These are phyloP conservation scores for Hirtodrosophila cameraria DNA, from an alignment of 2,888 invertebrate genomes.

Conservation along the genomic window DNA sequence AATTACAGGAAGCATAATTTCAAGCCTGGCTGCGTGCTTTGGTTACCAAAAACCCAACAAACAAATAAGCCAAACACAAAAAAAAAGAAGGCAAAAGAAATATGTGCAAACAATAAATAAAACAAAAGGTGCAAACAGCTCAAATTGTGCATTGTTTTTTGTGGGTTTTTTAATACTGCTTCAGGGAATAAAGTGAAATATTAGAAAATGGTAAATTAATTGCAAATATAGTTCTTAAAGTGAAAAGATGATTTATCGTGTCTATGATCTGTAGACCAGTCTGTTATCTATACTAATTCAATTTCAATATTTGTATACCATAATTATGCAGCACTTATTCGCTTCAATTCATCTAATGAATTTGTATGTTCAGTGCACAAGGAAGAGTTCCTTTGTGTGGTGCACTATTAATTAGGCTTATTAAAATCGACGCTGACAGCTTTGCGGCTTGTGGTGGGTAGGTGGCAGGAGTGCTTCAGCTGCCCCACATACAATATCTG, in stretches of 20 bases:
- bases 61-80: conserved; percentile 16
- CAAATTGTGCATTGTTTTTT: conserved; percentile 52
- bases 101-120: conserved; percentile 13
- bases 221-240: not conserved
- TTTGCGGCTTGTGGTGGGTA: conserved; percentile 52
- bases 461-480: conserved; percentile 22
- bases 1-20: conserved; percentile 77
- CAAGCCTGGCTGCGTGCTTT: conserved; percentile 67
- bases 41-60: conserved; percentile 39
- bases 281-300: not conserved
- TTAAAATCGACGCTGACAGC: conserved; percentile 67
- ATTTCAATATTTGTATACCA: not conserved
- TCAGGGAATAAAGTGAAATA: not conserved
- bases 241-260: not conserved
- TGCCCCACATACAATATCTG: conserved; percentile 1
- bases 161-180: not conserved
- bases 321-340: conserved; percentile 19
- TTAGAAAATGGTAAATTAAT: conserved; percentile 3
- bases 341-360: conserved; percentile 31
- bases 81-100: conserved; percentile 7
- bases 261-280: too few species aligned
- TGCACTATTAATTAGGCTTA: conserved; percentile 71
- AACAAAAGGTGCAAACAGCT: conserved; percentile 53
- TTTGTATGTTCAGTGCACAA: conserved; percentile 30
- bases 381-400: conserved; percentile 41